Conservation (phyloP, 2,113 vertebrate species). For the Malurus cyaneus region DNA sequence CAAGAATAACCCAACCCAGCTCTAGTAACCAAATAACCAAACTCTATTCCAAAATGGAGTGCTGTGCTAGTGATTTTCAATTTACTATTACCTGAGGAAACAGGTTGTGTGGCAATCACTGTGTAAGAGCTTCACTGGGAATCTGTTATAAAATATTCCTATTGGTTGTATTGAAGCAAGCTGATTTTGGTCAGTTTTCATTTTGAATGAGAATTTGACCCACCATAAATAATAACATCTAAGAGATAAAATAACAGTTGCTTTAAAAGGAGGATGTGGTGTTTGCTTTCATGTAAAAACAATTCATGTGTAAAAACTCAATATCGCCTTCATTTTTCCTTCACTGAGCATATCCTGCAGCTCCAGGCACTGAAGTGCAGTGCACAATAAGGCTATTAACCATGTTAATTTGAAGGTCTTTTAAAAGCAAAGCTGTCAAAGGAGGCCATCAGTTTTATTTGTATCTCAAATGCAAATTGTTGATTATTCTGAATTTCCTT, state of each 20-base stretch:
- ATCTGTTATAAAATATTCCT: background rate
- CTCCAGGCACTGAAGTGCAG: background rate
- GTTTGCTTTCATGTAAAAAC: slow-evolving; percentile 4
- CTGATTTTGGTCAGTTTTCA: background rate
- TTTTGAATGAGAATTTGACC: background rate
- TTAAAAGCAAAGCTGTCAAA: background rate
- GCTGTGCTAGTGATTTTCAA: background rate
- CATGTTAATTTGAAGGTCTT: background rate
- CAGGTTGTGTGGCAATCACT: background rate
- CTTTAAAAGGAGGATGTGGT: background rate
- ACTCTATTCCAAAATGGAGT: background rate
- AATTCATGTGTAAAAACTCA: background rate
- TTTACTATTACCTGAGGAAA: background rate
- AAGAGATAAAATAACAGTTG: background rate
- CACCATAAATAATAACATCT: background rate
- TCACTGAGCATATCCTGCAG: background rate
- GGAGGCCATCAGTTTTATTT: background rate
- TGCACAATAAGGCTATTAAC: background rate
- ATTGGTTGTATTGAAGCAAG: background rate
- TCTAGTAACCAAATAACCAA: background rate
- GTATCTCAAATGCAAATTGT: background rate
- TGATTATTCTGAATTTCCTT: slow-evolving; percentile 23
- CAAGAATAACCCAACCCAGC: background rate
- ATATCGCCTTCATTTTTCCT: background rate
- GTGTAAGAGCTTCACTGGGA: background rate